Conservation (phyloP, 2,113 vertebrate genomes). For the Bucco capensis region DNA sequence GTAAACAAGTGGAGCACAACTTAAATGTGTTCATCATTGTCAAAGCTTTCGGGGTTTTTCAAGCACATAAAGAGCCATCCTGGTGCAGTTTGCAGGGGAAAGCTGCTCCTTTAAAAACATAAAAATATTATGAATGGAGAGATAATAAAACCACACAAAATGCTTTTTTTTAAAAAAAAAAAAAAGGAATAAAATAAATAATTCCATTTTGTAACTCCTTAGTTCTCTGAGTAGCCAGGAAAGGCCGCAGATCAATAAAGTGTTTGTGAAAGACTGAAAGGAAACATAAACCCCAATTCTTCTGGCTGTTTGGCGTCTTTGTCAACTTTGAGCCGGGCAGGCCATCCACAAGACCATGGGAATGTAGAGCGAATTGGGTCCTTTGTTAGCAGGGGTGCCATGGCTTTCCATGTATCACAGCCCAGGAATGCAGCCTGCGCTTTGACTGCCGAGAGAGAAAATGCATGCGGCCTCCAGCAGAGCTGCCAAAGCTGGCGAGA, state of each 20-base stretch:
- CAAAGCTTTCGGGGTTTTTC: slow-evolving; percentile 49
- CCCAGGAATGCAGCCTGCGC: slow-evolving; percentile 68
- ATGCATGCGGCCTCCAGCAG: slow-evolving; percentile 60
- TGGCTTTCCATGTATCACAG: slow-evolving; percentile 57
- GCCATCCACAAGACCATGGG: slow-evolving; percentile 76
- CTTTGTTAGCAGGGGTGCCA: slow-evolving; percentile 72
- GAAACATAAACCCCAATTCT: slow-evolving; percentile 79
- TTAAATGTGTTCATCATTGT: slow-evolving; percentile 68
- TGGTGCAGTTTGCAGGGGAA: background rate
- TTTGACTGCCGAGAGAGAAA: slow-evolving; percentile 62
- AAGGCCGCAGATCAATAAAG: slow-evolving; percentile 70
- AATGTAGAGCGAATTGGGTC: slow-evolving; percentile 68
- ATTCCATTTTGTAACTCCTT: slow-evolving; percentile 59
- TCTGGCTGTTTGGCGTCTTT: slow-evolving; percentile 77
- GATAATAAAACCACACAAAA: slow-evolving; percentile 48
- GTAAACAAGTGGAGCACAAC: slow-evolving; percentile 72
- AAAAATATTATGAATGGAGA: slow-evolving; percentile 66
- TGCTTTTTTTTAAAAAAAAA: background rate
- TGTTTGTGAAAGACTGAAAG: slow-evolving; percentile 76
- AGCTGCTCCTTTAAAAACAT: background rate
- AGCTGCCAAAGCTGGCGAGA: slow-evolving; percentile 50
- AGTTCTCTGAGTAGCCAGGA: slow-evolving; percentile 58
- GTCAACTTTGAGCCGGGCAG: slow-evolving; percentile 66
- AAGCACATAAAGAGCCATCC: slow-evolving; percentile 28
- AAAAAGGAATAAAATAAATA: background rate